Evolutionary conservation across 2,113 vertebrate genomes (phyloP).

Genomic region (Cisticola juncidis): DNA sequence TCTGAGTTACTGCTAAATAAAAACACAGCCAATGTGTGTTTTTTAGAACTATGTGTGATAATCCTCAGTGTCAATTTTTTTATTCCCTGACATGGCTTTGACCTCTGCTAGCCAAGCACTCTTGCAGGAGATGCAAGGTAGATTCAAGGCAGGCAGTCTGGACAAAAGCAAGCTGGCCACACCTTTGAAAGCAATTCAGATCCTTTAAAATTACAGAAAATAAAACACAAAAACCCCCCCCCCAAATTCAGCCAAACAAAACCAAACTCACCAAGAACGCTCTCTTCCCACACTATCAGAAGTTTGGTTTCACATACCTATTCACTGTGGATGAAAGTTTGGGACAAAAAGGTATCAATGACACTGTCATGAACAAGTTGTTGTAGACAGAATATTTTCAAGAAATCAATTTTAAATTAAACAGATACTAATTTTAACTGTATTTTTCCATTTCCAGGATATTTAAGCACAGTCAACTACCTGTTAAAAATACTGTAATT

Average conservation of each 20-base stretch:
- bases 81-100: neutral
- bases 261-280: fast-evolving
- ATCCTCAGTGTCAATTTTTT: neutral
- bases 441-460: neutral
- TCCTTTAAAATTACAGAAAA: neutral
- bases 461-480: neutral
- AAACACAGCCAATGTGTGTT: neutral
- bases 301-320: neutral
- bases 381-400: neutral
- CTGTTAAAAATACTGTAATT: neutral
- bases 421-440: neutral
- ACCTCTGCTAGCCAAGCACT: neutral
- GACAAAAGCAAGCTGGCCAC: neutral
- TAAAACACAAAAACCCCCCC: no score
- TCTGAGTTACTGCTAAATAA: neutral
- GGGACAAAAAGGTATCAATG: neutral
- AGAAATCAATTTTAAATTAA: neutral
- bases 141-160: neutral
- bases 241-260: fast-evolving
- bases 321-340: neutral
- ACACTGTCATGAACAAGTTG: neutral
- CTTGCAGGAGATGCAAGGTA: neutral
- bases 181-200: neutral
- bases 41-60: neutral
- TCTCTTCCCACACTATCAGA: neutral